Percentiles rank a stretch among this genome's conserved stretches.
phyloP scores from a whole-genome alignment of 2,113 vertebrate species.

The Rhagologus leucostigma region DNA sequence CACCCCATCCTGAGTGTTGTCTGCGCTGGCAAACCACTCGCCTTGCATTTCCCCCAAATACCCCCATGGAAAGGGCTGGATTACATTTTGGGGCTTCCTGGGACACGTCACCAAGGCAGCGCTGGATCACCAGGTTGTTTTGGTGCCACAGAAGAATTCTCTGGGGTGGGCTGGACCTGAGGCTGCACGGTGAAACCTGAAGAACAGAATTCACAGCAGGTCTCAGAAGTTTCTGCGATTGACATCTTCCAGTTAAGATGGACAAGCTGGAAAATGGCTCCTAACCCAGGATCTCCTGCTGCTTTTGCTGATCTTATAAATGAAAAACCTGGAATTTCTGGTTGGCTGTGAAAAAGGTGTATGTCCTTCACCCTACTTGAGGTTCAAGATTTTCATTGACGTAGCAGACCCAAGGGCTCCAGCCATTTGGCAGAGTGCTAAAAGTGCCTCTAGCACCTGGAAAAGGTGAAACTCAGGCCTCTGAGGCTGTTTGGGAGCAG shows the following conservation, averaged over 20 bases:
- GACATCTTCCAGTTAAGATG: background rate
- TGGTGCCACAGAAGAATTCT: background rate
- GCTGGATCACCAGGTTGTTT: background rate
- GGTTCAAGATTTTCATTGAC: background rate
- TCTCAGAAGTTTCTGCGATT: background rate
- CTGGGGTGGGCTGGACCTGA: background rate
- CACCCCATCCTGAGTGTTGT: fast-evolving
- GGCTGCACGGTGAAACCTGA: background rate
- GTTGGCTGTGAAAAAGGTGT: background rate
- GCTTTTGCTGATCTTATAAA: background rate
- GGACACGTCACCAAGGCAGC: background rate
- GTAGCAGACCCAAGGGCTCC: background rate
- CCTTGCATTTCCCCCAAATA: background rate
- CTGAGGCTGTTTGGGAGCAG: background rate
- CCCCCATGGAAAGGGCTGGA: background rate
- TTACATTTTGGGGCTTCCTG: background rate
- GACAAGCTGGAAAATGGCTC: background rate
- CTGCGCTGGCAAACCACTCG: background rate
- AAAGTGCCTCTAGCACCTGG: background rate
- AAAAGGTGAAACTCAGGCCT: background rate
- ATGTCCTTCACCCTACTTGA: background rate
- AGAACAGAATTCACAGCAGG: background rate
- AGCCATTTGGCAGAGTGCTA: background rate
- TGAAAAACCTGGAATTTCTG: background rate
- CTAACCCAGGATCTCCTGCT: background rate